phyloP scores from a whole-genome alignment of 1,140 invertebrate genomes.

The Bombus soroeensis region DNA sequence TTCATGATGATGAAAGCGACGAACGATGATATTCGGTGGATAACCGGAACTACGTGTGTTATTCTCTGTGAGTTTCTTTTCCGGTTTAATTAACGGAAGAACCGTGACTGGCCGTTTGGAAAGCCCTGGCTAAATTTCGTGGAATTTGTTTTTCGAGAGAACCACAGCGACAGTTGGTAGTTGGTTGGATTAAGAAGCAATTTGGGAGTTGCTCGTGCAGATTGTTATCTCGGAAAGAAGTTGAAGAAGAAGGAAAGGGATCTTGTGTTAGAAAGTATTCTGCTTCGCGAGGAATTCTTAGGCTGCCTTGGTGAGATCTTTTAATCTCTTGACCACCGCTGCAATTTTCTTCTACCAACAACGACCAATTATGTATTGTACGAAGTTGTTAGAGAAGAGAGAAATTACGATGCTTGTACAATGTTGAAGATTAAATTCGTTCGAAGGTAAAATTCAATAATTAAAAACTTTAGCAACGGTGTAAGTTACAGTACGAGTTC shows the following conservation, averaged over 20 bases:
- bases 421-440: not conserved
- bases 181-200: conserved; percentile 13
- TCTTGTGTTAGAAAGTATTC: not conserved
- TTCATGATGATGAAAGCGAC: conserved; percentile 6
- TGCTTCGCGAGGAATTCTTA: not conserved
- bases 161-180: not conserved
- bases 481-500: not conserved
- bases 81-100: not conserved
- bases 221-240: conserved; percentile 15
- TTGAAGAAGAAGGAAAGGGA: not conserved
- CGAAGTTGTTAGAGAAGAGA: not conserved
- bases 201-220: not conserved
- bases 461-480: not conserved
- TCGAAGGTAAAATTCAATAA: not conserved
- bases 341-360: not conserved
- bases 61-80: not conserved
- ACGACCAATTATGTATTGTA: not conserved
- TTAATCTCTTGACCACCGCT: not conserved
- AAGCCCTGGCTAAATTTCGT: too few species aligned
- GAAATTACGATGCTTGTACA: too few species aligned
- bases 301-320: not conserved
- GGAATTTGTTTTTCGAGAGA: not conserved
- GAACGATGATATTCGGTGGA: conserved; percentile 2
- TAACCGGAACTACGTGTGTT: not conserved
- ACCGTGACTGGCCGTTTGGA: not conserved